Evolutionary conservation across 2,113 vertebrate genomes (phyloP), one percentile per base, ranked within the genome.

Genomic region (Saguinus imperator): DNA sequence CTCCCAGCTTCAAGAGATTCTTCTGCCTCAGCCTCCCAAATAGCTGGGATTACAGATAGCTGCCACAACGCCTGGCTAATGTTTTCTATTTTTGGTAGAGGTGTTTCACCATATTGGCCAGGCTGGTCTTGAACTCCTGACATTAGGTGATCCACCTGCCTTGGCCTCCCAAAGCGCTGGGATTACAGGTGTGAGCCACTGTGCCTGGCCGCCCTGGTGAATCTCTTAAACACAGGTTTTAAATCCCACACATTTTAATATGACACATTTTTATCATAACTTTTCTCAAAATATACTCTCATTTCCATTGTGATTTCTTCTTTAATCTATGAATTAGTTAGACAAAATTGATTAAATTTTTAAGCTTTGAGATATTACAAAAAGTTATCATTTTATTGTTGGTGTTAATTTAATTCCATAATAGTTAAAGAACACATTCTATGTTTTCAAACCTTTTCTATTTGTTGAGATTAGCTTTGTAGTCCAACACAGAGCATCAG

Each of bases 391-490:
- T 50, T 52, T 77, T 77, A 37, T 35, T 45, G 20, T 29, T 92
- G 21, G 16, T 48, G 23, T 91, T 85, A 55, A 84, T 84, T 45
- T 58, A 92, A 84, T 85, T 85, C 32, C 35, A 81, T 5, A 29
- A 37, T 61, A 20, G 25, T 23, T 91, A 80, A 81, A 76, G 16
- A 72, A 52, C 3, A 23, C 8, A 57, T 48, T 40, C 7, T 72
- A 14, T n/a, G 0, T 43, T 87, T 87, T 87, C 35, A 91, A 87
- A 81, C 0, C 21, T 81, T 84, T 81, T 64, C 13, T 45, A 13
- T 64, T 21, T 75, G 3, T 61, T 32, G 8, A 77, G 20, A 55
- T 29, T 79, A 66, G 20, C 20, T 79, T 87, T 50, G 29, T 29
- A 57, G 58, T 52, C n/a, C 12, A 82, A 14, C 21, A 37, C 8